Base-by-base conservation (phyloP, 2,797 vertebrate species). In the Vultur gryphus region DNA sequence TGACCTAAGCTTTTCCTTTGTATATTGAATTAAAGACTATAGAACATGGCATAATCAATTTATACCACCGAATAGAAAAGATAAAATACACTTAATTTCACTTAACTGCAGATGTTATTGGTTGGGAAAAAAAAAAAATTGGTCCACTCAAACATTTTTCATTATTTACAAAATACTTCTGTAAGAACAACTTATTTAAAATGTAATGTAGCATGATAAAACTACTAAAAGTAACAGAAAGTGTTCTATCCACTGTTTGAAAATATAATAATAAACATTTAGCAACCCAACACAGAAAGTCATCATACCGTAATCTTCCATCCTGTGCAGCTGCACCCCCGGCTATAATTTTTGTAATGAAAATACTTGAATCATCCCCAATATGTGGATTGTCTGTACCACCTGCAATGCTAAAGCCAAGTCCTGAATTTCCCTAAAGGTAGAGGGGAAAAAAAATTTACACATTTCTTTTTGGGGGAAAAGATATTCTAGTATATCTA, bases 351-450 rank as follows among this genome's bases (percentile, higher is more conserved):
- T 99, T 99, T 92, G 99, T 99, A 98, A 99, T 99, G 98, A 99
- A 99, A 98, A 99, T 99, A 96, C 99, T 99, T 90, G 99, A 98
- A 97, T 99, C 99, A 94, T 99, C 99, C 48, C 99, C 99, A 96
- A 99, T 99, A 96, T 99, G 99, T 57, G 99, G 99, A 98, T 99
- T 99, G 97, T 99, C 99, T 1, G 99, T 99, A 75, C 99, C 99
- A 62, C 99, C 99, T 10, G 99, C 99, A 91, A 99, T 99, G 97
- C 99, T 99, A 97, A 99, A 99, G 95, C 99, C 99, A 97, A 99
- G 98, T 55, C 99, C 99, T 10, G 99, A 99, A 98, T 99, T 99
- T 41, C 99, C 99, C 99, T 99, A 82, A 58, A 77, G 69, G 46
- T 0, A 85, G 43, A 90, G 2, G 11, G 1, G 16, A 2, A 35